phyloP scores from a whole-genome alignment of 2,888 invertebrate species.

The Theodoxus fluviatilis region DNA sequence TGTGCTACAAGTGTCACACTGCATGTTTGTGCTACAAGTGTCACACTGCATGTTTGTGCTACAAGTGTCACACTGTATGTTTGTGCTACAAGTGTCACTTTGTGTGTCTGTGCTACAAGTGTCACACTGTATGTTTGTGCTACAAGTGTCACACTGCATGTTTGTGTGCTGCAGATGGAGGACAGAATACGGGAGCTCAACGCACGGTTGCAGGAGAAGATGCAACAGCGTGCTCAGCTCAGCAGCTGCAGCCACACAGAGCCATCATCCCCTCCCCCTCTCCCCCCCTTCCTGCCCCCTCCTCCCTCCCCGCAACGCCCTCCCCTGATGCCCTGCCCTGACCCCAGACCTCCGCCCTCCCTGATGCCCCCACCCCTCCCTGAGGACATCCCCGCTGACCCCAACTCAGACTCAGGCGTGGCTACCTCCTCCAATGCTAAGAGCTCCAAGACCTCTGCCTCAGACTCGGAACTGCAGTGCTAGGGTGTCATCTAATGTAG shows the following conservation, averaged over 20 bases:
- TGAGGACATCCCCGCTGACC: conserved; percentile 34
- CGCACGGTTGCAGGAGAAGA: conserved; percentile 43
- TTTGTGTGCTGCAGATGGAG: conserved; percentile 46
- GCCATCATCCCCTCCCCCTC: conserved; percentile 21
- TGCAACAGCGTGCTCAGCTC: conserved; percentile 37
- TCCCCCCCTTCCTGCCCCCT: conserved; percentile 20
- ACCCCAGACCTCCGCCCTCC: neutral
- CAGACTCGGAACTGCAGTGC: conserved; percentile 29
- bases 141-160: neutral
- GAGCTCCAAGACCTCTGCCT: conserved; percentile 38
- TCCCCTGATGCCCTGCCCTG: conserved; percentile 10
- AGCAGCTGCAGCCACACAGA: conserved; percentile 7
- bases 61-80: no score
- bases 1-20: no score
- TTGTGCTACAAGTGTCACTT: no score
- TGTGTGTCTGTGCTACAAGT: no score
- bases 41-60: no score
- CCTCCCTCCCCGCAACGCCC: neutral
- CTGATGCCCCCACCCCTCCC: conserved; percentile 1
- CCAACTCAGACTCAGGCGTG: conserved; percentile 46
- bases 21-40: no score
- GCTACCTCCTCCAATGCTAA: conserved; percentile 39
- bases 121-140: neutral
- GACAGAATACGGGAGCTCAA: conserved; percentile 51
- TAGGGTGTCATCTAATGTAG: conserved; percentile 4